Evolutionary conservation across 2,888 invertebrate species (phyloP).

Genomic region (Pandemis heparana): DNA sequence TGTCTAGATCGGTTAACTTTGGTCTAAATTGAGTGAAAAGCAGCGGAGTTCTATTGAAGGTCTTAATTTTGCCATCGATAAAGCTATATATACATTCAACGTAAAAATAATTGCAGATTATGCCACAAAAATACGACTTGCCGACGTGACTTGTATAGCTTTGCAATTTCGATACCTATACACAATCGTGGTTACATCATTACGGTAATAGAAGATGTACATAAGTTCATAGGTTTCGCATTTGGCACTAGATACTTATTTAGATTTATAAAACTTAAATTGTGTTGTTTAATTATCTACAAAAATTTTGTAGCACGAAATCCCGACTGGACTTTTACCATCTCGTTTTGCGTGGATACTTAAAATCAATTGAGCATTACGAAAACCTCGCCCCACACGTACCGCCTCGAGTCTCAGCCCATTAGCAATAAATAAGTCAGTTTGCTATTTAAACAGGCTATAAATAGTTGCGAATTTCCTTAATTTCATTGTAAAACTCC

Average conservation of each 20-base stretch:
- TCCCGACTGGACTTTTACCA: not conserved
- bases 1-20: slow-evolving; percentile 49
- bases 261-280: no score
- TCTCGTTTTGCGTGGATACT: not conserved
- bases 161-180: no score
- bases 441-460: slow-evolving; percentile 45
- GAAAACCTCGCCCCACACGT: slow-evolving; percentile 21
- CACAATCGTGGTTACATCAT: no score
- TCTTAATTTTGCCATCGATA: not conserved
- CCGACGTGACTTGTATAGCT: no score
- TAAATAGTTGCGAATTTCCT: slow-evolving; percentile 47
- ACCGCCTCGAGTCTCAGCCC: slow-evolving; percentile 16
- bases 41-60: not conserved
- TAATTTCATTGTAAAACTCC: slow-evolving; percentile 47
- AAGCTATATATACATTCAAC: no score
- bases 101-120: no score
- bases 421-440: slow-evolving; percentile 40
- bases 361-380: slow-evolving; percentile 8
- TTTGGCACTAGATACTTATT: no score
- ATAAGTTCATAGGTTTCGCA: no score
- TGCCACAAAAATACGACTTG: no score
- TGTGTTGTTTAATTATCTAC: no score
- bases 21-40: not conserved
- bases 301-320: not conserved
- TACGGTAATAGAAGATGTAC: no score